Base-by-base conservation (phyloP, 2,113 vertebrate genomes). In the Heterotis niloticus region DNA sequence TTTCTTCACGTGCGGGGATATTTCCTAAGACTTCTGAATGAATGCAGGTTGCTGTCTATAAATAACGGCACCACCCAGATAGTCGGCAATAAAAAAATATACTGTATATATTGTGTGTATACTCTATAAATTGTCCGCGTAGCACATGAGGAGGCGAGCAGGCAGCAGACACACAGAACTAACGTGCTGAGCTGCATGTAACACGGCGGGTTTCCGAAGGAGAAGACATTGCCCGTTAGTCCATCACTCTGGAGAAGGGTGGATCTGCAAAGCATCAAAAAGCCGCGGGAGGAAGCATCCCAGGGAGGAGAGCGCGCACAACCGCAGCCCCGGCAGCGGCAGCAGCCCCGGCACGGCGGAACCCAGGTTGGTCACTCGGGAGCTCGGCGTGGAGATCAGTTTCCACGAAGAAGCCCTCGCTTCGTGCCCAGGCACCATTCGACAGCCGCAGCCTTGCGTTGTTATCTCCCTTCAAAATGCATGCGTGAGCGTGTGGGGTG, bases 141-240 rank as follows among this genome's bases (percentile, higher is more conserved):
- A 87, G 88, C 90, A 89, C 88, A 86, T 85, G 83, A 88, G 84
- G 78, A 87, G 81, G 85, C 84, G 82, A 87, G 90, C 85, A 75
- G 83, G 83, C 60, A 85, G 84, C 86, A 86, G 83, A 86, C 88
- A 90, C 88, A 89, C 87, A 91, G 92, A 93, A 95, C 92, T 96
- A 94, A 93, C 86, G 92, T 81, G 91, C 91, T 92, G 91, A 92
- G 34, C 92, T 89, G 92, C 85, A 44, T 44, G 89, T 90, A 92
- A 89, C 91, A 92, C 92, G 88, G 90, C 89, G 91, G 93, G 94
- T 95, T 93, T 93, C 92, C 94, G 88, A 91, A 91, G 95, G 92
- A 91, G 94, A 93, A 93, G 95, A 90, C 95, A 98, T 97, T 92
- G 94, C 95, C 95, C 93, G 94, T 91, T 87, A 95, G 94, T 95